Base-by-base conservation (phyloP, 2,888 invertebrate species). In the Campoletis raptor region DNA sequence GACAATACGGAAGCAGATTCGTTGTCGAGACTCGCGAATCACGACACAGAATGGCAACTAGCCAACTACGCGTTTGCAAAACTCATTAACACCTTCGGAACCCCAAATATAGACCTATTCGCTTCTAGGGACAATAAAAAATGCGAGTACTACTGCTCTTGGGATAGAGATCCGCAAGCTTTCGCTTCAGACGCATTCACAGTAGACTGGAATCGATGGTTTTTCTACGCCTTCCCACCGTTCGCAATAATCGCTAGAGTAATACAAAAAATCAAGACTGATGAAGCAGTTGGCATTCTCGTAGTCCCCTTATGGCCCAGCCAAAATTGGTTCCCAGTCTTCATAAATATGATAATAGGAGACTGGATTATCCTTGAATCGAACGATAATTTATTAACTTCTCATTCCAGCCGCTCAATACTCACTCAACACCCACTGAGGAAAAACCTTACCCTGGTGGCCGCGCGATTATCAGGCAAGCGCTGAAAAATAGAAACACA, bases 261-360 rank as follows among this genome's bases (percentile, higher is more conserved):
- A 4, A 40, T 67, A 15, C 67, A 67, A 40, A 67, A 67, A 67
- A 57, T 5, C n/a, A 57, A 66, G 12, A 72, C 54, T 15, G 83
- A 87, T 66, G 36, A 69, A 76, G 83, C 85, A 21, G 3, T n/a
- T 18, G 83, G 85, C 6, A 77, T 80, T 18, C 10, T 87, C 12
- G 87, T 85, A 12, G 85, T 67, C 2, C 85, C 85, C 6, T 64
- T 48, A 15, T 87, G 83, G 80, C 69, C 57, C 0, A 45, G 80
- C 18, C 85, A 85, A 61, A 78, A 85, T 10, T 87, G 85, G 82
- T 87, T 74, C 52, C 82, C 85, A 8, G 45, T 85, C n/a, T 85
- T 82, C 42, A 76, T 18, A 10, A 72, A 72, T 52, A 48, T 72
- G 48, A 72, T 15, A 48, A 52, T 72, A 72, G 52, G 48, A 72